A percentile compares a stretch with the other conserved stretches of the same genome.
Evolutionary conservation across 2,113 vertebrate genomes (phyloP).

Genomic region (Tenrec ecaudatus): DNA sequence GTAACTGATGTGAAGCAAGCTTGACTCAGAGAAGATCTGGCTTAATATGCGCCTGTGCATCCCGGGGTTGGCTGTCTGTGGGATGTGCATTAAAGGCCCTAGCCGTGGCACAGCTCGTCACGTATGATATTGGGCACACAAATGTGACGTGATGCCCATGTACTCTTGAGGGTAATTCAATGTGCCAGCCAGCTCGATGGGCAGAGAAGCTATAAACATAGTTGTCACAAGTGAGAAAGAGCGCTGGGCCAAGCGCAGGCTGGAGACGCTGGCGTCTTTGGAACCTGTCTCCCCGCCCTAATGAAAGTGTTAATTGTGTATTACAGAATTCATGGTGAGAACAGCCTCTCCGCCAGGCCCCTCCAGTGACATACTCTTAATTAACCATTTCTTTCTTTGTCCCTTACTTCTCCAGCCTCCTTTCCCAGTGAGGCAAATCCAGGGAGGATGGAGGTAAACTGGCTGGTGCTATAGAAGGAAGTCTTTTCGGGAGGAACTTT

Average conservation of each 20-base stretch:
- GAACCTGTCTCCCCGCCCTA: constrained; percentile 85
- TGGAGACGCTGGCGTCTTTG: constrained; percentile 79
- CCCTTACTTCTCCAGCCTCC: not conserved
- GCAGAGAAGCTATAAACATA: constrained; percentile 92
- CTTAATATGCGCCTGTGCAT: constrained; percentile 90
- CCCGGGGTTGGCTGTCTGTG: constrained; percentile 86
- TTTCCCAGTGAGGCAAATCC: constrained; percentile 32
- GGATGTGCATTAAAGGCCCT: constrained; percentile 88
- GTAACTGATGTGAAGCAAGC: constrained; percentile 90
- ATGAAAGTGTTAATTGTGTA: constrained; percentile 90
- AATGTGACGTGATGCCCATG: constrained; percentile 95
- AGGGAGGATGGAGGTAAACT: constrained; percentile 9
- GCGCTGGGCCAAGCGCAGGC: constrained; percentile 86
- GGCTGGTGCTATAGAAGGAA: not conserved
- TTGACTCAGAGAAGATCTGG: constrained; percentile 93
- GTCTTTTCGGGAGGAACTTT: not conserved
- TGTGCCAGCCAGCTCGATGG: constrained; percentile 92
- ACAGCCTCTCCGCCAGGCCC: constrained; percentile 76
- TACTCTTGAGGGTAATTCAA: constrained; percentile 94
- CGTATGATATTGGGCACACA: constrained; percentile 91
- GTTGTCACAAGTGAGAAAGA: constrained; percentile 93
- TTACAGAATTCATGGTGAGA: constrained; percentile 83
- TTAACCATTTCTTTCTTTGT: constrained; percentile 83
- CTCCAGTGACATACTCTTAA: constrained; percentile 70
- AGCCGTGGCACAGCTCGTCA: constrained; percentile 87